Evolutionary conservation across 2,888 invertebrate genomes (phyloP).

Genomic region (Melolontha melolontha): DNA sequence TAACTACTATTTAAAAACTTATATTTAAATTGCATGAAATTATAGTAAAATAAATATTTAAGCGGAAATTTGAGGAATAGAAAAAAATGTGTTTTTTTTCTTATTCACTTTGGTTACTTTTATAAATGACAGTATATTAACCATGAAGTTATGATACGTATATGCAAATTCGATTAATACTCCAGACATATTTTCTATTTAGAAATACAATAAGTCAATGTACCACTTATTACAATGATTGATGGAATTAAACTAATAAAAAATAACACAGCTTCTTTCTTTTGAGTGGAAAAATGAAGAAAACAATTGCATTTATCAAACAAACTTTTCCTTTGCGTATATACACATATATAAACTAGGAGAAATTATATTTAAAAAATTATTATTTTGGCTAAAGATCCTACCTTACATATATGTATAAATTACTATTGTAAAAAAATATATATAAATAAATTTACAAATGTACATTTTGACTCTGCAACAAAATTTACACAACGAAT

Average conservation of each 20-base stretch:
- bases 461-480: constrained; percentile 37
- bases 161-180: no score
- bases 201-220: no score
- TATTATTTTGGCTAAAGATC: constrained; percentile 5
- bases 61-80: no score
- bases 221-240: no score
- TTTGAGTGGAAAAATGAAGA: not conserved
- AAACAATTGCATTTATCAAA: constrained; percentile 11
- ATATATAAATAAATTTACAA: constrained; percentile 40
- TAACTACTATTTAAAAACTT: no score
- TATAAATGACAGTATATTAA: no score
- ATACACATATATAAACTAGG: constrained; percentile 35
- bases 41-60: no score
- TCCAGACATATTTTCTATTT: no score
- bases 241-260: not conserved
- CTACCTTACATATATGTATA: constrained; percentile 37
- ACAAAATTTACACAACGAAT: constrained; percentile 39
- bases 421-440: constrained; percentile 37
- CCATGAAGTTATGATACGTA: no score
- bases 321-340: constrained; percentile 6
- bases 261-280: not conserved
- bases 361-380: constrained; percentile 14
- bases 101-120: no score
- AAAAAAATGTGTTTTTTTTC: no score
- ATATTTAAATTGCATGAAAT: no score